Conservation (phyloP, 1,140 invertebrate genomes). For the Myzus persicae region DNA sequence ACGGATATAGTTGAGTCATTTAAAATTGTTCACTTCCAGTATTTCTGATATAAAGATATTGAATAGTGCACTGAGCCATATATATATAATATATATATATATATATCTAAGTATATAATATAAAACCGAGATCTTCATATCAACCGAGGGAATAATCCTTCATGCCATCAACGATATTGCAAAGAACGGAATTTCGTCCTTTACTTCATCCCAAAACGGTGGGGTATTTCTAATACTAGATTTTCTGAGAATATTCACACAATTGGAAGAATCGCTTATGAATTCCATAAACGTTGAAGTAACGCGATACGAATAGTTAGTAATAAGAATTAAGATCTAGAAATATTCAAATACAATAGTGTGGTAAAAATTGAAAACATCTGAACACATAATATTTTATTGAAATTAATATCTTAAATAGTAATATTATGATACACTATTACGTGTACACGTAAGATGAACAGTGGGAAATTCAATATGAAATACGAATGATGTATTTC, state of each 20-base stretch:
- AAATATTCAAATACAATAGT: background rate
- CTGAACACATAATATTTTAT: background rate
- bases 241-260: background rate
- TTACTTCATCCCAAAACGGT: background rate
- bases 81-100: background rate
- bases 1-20: background rate
- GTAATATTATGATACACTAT: background rate
- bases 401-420: background rate
- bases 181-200: background rate
- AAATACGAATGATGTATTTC: too few species aligned
- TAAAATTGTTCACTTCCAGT: conserved; percentile 12
- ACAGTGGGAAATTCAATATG: background rate
- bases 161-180: conserved; percentile 16
- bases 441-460: background rate
- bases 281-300: conserved; percentile 19
- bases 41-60: conserved; percentile 6
- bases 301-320: background rate
- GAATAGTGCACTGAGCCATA: background rate
- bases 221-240: background rate
- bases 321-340: background rate
- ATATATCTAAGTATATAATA: background rate
- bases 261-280: background rate
- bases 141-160: conserved; percentile 9
- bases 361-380: background rate
- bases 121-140: background rate